Evolutionary conservation across 2,797 vertebrate species (phyloP), one percentile per base, ranked within the genome.

Genomic region (Betta splendens): DNA sequence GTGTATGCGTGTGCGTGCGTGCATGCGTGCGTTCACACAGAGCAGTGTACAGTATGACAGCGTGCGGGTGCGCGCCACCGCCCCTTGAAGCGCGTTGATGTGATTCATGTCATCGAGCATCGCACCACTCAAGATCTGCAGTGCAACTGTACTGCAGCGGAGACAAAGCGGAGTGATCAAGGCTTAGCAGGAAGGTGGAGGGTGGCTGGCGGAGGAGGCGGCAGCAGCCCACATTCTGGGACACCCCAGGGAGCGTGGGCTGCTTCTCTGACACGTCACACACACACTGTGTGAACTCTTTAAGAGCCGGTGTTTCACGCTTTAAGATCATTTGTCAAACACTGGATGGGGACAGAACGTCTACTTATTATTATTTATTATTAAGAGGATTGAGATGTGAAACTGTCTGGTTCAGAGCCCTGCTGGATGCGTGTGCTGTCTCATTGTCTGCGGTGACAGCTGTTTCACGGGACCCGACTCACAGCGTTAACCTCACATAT

Each of bases 141-240:
- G n/a, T 60, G 76, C 54, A 75, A 73, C 35, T 39, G 61, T 15
- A 64, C 68, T 54, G 67, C 28, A 12, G 76, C 55, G 11, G 60
- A 87, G 82, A 87, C 80, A 72, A 82, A 85, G 72, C 33, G 67
- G 63, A 55, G 73, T 46, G 83, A 87, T 86, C 83, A 85, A 88
- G 82, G 81, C 77, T 55, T 72, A 78, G 72, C 7, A n/a, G 31
- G 55, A 57, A 66, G 81, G 73, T 26, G 49, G 80, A 61, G 75
- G 79, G 46, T 70, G 72, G 56, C 35, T 69, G 44, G 40, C 21
- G 63, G 52, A 29, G 46, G 76, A 71, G 73, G 63, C 10, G 44
- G 71, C 71, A 22, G 65, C 47, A 65, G 74, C 60, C 69, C 60
- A 54, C 81, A 72, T 78, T 59, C 76, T 67, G 81, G 38, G 81